Percentiles rank a stretch among this genome's conserved stretches.
phyloP scores from a whole-genome alignment of 2,797 vertebrate genomes.

The Eospalax fontanierii region DNA sequence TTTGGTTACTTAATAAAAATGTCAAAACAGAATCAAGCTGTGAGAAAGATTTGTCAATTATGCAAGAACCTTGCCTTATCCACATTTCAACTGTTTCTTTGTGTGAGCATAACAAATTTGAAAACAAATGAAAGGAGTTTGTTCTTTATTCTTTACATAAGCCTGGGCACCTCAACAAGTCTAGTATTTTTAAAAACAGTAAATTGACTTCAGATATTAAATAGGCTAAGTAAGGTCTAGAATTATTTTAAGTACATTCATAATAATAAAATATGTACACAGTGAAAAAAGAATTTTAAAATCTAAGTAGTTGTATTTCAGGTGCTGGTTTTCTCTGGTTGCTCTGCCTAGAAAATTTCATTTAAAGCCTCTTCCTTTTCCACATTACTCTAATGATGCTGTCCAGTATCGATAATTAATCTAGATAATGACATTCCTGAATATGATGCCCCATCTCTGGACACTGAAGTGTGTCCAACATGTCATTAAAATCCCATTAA shows the following conservation, averaged over 20 bases:
- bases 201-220: conserved; percentile 53
- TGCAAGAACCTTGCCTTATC: neutral
- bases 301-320: conserved; percentile 59
- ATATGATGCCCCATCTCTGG: conserved; percentile 89
- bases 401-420: conserved; percentile 90
- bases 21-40: neutral
- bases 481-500: conserved; percentile 91
- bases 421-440: conserved; percentile 88
- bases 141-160: neutral
- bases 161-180: neutral
- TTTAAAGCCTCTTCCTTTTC: conserved; percentile 85
- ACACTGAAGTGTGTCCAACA: conserved; percentile 90
- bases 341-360: conserved; percentile 83
- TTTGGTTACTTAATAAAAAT: conserved; percentile 14
- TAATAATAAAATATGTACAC: neutral
- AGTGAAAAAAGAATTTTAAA: conserved; percentile 57
- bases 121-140: neutral
- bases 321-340: conserved; percentile 69
- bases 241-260: conserved; percentile 30
- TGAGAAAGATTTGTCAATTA: neutral
- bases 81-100: neutral
- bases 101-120: neutral
- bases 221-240: neutral
- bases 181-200: conserved; percentile 12
- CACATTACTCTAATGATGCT: conserved; percentile 86